Percentiles rank a stretch among this genome's conserved stretches.
phyloP scores from a whole-genome alignment of 2,888 invertebrate genomes.

The Drosophila mercatorum region DNA sequence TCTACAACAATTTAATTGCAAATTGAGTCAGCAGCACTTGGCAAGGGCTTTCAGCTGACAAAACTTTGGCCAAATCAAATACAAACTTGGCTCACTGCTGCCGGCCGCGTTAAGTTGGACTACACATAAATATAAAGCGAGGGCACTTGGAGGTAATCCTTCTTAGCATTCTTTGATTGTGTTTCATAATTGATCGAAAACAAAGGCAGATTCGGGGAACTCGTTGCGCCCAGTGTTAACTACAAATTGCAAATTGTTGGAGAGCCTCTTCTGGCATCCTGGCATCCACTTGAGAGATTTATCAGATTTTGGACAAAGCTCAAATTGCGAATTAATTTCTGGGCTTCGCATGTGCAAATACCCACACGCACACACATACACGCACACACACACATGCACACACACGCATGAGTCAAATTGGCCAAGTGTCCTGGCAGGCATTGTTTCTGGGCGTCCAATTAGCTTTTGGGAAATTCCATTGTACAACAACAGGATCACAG shows the following conservation, averaged over 20 bases:
- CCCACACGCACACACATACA: neutral
- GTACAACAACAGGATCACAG: neutral
- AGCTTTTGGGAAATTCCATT: constrained; percentile 56
- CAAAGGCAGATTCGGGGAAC: constrained; percentile 10
- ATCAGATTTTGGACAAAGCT: constrained; percentile 35
- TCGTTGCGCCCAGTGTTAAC: constrained; percentile 1
- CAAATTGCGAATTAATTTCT: constrained; percentile 55
- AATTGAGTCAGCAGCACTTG: constrained; percentile 45
- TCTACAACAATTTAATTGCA: constrained; percentile 53
- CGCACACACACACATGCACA: no score
- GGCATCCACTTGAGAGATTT: constrained; percentile 42
- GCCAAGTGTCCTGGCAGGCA: constrained; percentile 32
- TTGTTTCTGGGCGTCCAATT: constrained; percentile 59
- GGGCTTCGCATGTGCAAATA: constrained; percentile 11
- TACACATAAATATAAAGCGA: constrained; percentile 1
- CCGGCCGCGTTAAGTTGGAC: constrained; percentile 8
- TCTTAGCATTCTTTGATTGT: neutral
- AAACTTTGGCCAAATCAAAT: constrained; percentile 31
- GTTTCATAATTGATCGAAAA: neutral
- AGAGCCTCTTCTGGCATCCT: constrained; percentile 17
- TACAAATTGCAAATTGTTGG: constrained; percentile 18
- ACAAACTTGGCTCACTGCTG: constrained; percentile 25
- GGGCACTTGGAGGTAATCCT: neutral
- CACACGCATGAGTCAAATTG: constrained; percentile 37
- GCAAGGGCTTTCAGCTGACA: constrained; percentile 3